These are phyloP conservation scores for Nemotelus nigrinus DNA, from an alignment of 2,888 invertebrate species.

Conservation along the genomic window DNA sequence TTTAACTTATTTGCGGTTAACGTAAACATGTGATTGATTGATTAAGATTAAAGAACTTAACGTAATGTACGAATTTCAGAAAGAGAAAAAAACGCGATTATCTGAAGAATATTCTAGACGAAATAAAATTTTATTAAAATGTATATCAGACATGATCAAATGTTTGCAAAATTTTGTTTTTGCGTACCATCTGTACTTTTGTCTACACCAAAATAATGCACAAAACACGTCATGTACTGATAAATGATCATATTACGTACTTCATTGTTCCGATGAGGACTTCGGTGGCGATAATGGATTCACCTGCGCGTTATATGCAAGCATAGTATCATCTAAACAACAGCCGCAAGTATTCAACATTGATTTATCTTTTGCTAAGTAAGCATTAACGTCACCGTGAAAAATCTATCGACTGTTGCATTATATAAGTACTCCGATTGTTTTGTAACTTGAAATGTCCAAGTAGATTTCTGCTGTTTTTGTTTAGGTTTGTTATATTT, in stretches of 20 bases:
- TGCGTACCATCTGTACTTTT: constrained; percentile 5
- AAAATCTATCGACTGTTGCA: constrained; percentile 4
- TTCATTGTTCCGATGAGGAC: constrained; percentile 16
- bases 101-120: neutral
- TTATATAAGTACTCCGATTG: constrained; percentile 21
- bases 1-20: constrained; percentile 22
- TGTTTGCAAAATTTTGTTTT: neutral
- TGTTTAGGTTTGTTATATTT: constrained; percentile 41
- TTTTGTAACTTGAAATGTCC: constrained; percentile 23
- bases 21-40: constrained; percentile 40
- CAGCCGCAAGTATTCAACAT: neutral
- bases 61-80: constrained; percentile 4
- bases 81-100: constrained; percentile 19
- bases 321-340: too few species aligned
- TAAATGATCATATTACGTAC: constrained; percentile 37
- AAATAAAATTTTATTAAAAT: neutral
- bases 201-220: constrained; percentile 40
- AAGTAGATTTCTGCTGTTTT: constrained; percentile 31
- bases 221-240: constrained; percentile 32
- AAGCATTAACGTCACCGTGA: neutral
- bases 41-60: constrained; percentile 14
- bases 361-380: neutral
- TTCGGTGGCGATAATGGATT: constrained; percentile 26
- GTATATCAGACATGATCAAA: neutral
- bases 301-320: neutral